Conservation (phyloP, 2,888 invertebrate species). For the Zonitis immaculata region DNA sequence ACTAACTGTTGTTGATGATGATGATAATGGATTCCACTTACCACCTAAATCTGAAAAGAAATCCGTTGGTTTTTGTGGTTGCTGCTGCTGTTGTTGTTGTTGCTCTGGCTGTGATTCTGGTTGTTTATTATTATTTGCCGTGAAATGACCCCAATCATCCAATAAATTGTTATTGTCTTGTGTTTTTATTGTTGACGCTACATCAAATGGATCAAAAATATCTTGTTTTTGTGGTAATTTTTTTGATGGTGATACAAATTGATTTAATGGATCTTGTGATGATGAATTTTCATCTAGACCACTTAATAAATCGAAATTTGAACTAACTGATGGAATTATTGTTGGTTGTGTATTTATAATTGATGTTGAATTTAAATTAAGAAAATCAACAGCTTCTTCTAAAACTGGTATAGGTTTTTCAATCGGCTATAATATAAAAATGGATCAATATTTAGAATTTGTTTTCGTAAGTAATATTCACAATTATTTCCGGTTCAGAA, state of each 20-base stretch:
- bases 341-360: conserved; percentile 11
- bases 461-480: conserved; percentile 23
- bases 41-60: conserved; percentile 70
- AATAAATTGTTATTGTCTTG: conserved; percentile 40
- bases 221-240: conserved; percentile 29
- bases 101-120: conserved; percentile 44
- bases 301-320: conserved; percentile 60
- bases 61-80: conserved; percentile 55
- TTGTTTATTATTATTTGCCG: conserved; percentile 40
- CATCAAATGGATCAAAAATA: conserved; percentile 65
- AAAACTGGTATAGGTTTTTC: conserved; percentile 15
- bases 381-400: conserved; percentile 57
- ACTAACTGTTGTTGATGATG: too few species aligned
- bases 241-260: conserved; percentile 38
- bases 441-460: too few species aligned
- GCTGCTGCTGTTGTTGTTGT: conserved; percentile 41
- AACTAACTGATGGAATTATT: conserved; percentile 37
- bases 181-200: conserved; percentile 46
- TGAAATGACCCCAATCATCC: conserved; percentile 23
- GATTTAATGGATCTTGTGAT: too few species aligned
- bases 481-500: conserved; percentile 34
- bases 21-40: conserved; percentile 12
- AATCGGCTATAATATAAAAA: conserved; percentile 6
- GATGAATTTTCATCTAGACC: conserved; percentile 45
- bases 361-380: conserved; percentile 50